Evolutionary conservation across 2,797 vertebrate genomes (phyloP).

Genomic region (Leuciscus waleckii): DNA sequence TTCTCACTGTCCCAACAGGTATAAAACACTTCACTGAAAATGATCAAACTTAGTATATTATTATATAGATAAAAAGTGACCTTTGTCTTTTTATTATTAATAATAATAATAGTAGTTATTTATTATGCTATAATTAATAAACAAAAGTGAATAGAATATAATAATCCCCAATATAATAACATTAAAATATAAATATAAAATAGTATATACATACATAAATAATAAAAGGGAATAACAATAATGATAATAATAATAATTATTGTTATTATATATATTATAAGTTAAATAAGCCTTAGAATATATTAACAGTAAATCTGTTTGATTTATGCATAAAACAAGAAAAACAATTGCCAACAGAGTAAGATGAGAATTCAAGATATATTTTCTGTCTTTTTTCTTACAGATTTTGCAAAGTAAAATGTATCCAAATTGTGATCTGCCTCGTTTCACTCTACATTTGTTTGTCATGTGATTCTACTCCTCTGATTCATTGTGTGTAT

Average conservation of each 20-base stretch:
- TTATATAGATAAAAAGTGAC: too few relatives aligned
- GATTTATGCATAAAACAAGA: not conserved
- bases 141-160: too few relatives aligned
- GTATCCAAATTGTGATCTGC: not conserved
- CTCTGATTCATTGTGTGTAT: not conserved
- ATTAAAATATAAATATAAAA: too few relatives aligned
- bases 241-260: too few relatives aligned
- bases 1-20: conserved; percentile 85
- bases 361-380: not conserved
- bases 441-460: not conserved
- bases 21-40: conserved; percentile 43
- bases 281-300: not conserved
- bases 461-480: not conserved
- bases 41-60: not conserved
- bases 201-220: too few relatives aligned
- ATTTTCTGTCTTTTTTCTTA: not conserved
- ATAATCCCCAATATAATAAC: too few relatives aligned
- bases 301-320: not conserved
- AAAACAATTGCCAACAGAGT: not conserved
- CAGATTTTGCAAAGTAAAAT: not conserved
- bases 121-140: not conserved
- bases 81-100: not conserved
- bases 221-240: too few relatives aligned
- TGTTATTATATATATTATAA: too few relatives aligned
- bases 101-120: not conserved